These are phyloP conservation scores for Labeo rohita DNA, from an alignment of 2,113 vertebrate genomes.

Conservation along the genomic window DNA sequence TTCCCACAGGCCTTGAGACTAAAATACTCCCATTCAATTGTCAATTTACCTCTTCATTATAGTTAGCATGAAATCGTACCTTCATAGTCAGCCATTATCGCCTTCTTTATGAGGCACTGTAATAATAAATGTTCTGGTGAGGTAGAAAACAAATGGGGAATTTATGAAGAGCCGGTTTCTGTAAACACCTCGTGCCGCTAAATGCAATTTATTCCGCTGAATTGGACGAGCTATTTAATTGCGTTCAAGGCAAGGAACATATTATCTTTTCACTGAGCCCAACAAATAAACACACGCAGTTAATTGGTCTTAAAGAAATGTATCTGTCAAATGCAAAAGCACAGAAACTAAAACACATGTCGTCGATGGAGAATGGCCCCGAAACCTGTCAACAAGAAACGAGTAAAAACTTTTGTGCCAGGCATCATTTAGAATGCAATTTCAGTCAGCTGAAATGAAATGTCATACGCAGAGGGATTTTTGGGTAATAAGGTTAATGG, in stretches of 20 bases:
- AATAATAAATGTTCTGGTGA: slow-evolving; percentile 25
- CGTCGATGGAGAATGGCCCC: not conserved
- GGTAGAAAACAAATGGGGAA: slow-evolving; percentile 36
- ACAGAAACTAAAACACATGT: slow-evolving; percentile 21
- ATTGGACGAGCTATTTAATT: slow-evolving; percentile 32
- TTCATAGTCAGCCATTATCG: slow-evolving; percentile 24
- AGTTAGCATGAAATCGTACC: slow-evolving; percentile 26
- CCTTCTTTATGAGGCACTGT: slow-evolving; percentile 16
- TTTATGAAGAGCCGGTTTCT: slow-evolving; percentile 21
- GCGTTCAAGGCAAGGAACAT: slow-evolving; percentile 28
- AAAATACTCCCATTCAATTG: slow-evolving; percentile 7
- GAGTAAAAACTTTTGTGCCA: slow-evolving; percentile 13
- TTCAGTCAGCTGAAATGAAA: slow-evolving; percentile 40
- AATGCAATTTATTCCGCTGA: slow-evolving; percentile 42
- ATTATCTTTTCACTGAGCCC: slow-evolving; percentile 15
- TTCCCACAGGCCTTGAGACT: not conserved
- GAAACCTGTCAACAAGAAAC: slow-evolving; percentile 23
- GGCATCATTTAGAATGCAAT: slow-evolving; percentile 44
- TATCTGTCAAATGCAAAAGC: not conserved
- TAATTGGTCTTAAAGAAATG: slow-evolving; percentile 41
- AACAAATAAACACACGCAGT: slow-evolving; percentile 34
- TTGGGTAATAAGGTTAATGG: slow-evolving; percentile 51
- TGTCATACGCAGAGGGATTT: slow-evolving; percentile 39
- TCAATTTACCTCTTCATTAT: slow-evolving; percentile 36
- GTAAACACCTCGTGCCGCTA: slow-evolving; percentile 39